Base-by-base conservation (phyloP, 1,140 invertebrate genomes). In the Hylaeus volcanicus region DNA sequence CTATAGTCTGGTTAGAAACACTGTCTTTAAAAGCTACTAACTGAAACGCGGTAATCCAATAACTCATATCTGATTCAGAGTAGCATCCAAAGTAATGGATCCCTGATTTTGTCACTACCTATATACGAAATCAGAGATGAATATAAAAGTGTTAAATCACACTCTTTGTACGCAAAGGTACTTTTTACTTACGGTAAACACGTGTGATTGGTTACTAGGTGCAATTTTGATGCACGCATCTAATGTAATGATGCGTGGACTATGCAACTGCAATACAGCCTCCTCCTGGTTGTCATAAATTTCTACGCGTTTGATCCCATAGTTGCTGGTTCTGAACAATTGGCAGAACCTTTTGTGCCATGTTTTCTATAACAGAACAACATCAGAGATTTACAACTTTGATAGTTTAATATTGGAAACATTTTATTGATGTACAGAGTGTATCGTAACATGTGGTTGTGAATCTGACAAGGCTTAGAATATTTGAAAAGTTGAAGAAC, bases 161-260 rank as follows among this genome's bases (percentile, higher is more conserved):
- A 6, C 26, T 12, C 2, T 41, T 56, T 1, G 15, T 66, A 71
- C 3, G 6, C 45, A 41, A n/a, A 48, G 41, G 9, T 26, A 26
- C 26, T 26, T 5, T 55, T 58, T 82, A 93, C 92, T 89, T 92
- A 95, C 94, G 43, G 90, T 93, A 87, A 95, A 95, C 2, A 95
- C 94, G 91, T 94, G 91, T 1, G 91, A 89, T 84, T 95, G 94
- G 88, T 94, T 92, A 85, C 94, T 95, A 39, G 94, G 94, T 58
- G 95, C 95, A 89, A 98, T 97, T 95, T 98, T 98, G 37, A 97
- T 95, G 90, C 97, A 98, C 90, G 97, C 96, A 93, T 97, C 96
- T 56, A 98, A 93, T 1, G 97, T 97, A 79, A 98, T 95, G 66
- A 98, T 97, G 88, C 96, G 96, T 61, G 95, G 95, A 72, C 95